Base-by-base conservation (phyloP, 1,140 invertebrate genomes). In the Conus betulinus region DNA sequence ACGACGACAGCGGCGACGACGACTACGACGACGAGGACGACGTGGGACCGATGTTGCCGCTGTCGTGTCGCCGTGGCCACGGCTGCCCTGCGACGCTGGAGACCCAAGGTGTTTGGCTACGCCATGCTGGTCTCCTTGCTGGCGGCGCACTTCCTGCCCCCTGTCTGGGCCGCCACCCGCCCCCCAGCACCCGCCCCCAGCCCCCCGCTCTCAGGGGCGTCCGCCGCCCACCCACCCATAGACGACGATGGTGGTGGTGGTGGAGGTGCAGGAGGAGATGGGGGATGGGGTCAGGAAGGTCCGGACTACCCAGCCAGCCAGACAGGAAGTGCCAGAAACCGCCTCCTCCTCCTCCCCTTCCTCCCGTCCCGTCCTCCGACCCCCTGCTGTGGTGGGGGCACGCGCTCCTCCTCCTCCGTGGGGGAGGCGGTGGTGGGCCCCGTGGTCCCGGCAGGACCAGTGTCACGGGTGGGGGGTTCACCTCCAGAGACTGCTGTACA, bases 111-210 rank as follows among this genome's bases (percentile, higher is more conserved):
- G 52, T 87, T 87, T 53, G 85, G 85, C 17, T 87, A 87, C 74
- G 85, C 53, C 85, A 87, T 87, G 85, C 85, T 87, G 71, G 71
- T 78, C 7, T 87, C 85, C 57, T 53, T 87, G 17, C 74, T 87
- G 15, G 71, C 74, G 52, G 71, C 85, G 11, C 71, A 87, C 52
- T 25, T 87, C 52, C 52, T 87, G 53, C 85, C 85, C 74, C 85
- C 85, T 2, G 85, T 79, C 10, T 87, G 85, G 85, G 85, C 85
- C 52, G 51, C 74, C 52, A 55, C 71, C 67, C 39, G 85, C 71
- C 85, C 71, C 17, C 52, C 85, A 71, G 6, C 51, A 20, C 39
- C 71, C 51, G 51, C 71, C 39, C 15, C 23, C 63, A 27, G 7
- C 27, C 63, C 23, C 23, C 15, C 67, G 13, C 67, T n/a, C 20